Percentiles rank a stretch among this genome's conserved stretches.
These are phyloP conservation scores for Aulostomus chinensis DNA, from an alignment of 2,797 vertebrate genomes.

Conservation along the genomic window DNA sequence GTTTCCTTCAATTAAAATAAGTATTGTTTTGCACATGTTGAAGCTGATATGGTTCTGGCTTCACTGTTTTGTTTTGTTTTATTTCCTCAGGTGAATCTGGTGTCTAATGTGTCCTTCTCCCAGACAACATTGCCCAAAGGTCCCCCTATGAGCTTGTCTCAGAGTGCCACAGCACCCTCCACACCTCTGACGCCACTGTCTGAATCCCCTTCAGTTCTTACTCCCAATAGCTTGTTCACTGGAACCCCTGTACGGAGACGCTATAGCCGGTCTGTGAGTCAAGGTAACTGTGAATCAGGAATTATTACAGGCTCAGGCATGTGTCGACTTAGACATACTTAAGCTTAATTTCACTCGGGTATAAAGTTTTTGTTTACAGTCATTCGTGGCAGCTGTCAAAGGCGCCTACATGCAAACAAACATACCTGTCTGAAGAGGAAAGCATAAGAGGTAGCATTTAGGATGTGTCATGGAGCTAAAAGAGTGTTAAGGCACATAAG, in stretches of 20 bases:
- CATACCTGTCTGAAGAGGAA: not conserved
- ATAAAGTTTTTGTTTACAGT: not conserved
- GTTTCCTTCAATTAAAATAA: slow-evolving; percentile 39
- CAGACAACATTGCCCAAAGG: slow-evolving; percentile 88
- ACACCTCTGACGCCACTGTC: slow-evolving; percentile 91
- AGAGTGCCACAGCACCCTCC: slow-evolving; percentile 90
- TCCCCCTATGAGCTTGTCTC: slow-evolving; percentile 92
- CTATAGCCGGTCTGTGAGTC: slow-evolving; percentile 94
- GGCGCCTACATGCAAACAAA: not conserved
- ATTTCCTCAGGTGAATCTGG: slow-evolving; percentile 86
- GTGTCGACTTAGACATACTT: not conserved
- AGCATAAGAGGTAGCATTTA: not conserved
- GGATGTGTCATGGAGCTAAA: too few relatives aligned
- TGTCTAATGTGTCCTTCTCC: slow-evolving; percentile 89
- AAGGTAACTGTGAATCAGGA: slow-evolving; percentile 80
- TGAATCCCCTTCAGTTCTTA: slow-evolving; percentile 92
- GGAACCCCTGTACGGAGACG: slow-evolving; percentile 92
- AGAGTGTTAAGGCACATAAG: not conserved
- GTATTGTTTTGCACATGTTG: slow-evolving; percentile 39
- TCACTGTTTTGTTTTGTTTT: slow-evolving; percentile 12
- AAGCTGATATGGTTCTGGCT: slow-evolving; percentile 20
- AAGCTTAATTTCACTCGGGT: not conserved
- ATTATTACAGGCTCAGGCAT: too few relatives aligned
- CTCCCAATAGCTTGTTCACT: slow-evolving; percentile 91
- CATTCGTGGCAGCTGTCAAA: not conserved